Percentiles rank a stretch among this genome's conserved stretches.
Evolutionary conservation across 1,140 invertebrate genomes (phyloP).

Genomic region (Platyura marginata): DNA sequence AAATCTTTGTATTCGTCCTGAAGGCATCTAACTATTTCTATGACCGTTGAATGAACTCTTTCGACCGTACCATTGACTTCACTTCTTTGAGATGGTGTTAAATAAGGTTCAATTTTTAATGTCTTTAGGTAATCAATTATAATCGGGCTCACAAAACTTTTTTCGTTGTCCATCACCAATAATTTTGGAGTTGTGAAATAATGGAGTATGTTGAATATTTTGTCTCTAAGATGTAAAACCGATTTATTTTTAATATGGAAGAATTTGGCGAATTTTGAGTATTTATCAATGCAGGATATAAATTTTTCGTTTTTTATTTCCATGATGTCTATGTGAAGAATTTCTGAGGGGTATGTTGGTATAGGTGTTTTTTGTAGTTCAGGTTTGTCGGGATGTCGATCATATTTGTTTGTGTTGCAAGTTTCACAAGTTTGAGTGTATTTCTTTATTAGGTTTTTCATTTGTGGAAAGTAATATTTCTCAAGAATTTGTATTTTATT

Average conservation of each 20-base stretch:
- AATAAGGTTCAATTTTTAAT: constrained; percentile 4
- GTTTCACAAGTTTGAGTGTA: constrained; percentile 4
- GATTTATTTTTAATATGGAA: constrained; percentile 5
- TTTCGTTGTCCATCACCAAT: constrained; percentile 6
- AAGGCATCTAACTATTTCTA: constrained; percentile 7
- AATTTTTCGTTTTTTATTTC: constrained; percentile 1
- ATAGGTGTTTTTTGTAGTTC: constrained; percentile 5
- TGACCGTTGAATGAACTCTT: constrained; percentile 9
- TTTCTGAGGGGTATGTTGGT: constrained; percentile 6
- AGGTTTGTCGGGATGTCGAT: constrained; percentile 4
- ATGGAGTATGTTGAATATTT: neutral
- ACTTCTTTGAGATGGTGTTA: constrained; percentile 5
- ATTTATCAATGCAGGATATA: constrained; percentile 6
- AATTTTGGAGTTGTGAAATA: constrained; percentile 5
- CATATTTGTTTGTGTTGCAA: constrained; percentile 9
- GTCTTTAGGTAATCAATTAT: constrained; percentile 3
- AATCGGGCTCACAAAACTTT: constrained; percentile 1
- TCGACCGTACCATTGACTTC: constrained; percentile 8
- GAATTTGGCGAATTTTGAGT: constrained; percentile 7
- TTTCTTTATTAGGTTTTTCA: constrained; percentile 5
- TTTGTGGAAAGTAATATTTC: constrained; percentile 7
- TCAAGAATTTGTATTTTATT: constrained; percentile 7
- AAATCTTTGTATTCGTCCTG: constrained; percentile 1
- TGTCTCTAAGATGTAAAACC: constrained; percentile 5
- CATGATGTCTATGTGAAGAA: constrained; percentile 8